A percentile compares a stretch with the other conserved stretches of the same genome.
phyloP scores from a whole-genome alignment of 2,888 invertebrate species.

The Ariolimax columbianus region DNA sequence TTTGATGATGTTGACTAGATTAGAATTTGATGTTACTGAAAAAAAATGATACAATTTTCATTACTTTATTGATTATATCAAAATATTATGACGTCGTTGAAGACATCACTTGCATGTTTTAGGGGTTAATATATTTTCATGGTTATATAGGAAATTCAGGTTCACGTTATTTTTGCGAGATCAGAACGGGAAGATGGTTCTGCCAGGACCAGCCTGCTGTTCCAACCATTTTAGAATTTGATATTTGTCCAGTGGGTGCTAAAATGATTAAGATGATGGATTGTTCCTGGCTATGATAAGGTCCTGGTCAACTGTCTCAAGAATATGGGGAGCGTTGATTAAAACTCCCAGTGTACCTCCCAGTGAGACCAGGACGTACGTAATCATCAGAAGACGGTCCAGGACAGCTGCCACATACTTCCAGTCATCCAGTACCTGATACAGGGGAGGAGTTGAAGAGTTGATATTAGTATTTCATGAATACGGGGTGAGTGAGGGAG shows the following conservation, averaged over 20 bases:
- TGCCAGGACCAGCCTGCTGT: neutral
- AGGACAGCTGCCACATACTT: constrained; percentile 99
- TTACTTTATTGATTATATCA: neutral
- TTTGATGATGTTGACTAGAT: neutral
- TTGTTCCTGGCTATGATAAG: constrained; percentile 58
- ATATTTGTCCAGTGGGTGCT: neutral
- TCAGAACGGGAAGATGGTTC: neutral
- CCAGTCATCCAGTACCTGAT: constrained; percentile 97
- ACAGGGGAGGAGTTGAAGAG: neutral
- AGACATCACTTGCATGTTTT: too few species aligned
- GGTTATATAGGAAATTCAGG: neutral
- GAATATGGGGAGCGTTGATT: constrained; percentile 98
- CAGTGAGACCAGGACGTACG: constrained; percentile 96
- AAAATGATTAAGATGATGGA: neutral
- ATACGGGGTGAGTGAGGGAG: too few species aligned
- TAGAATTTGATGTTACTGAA: too few species aligned
- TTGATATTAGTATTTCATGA: too few species aligned
- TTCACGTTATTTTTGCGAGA: neutral
- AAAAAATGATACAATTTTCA: too few species aligned
- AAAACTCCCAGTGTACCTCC: constrained; percentile 96
- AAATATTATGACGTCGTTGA: neutral
- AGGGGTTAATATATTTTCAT: too few species aligned
- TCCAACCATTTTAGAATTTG: too few species aligned
- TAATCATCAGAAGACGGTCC: constrained; percentile 95
- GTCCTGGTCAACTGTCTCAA: constrained; percentile 84